Evolutionary conservation across 2,113 vertebrate genomes (phyloP).

Genomic region (Esox niger): DNA sequence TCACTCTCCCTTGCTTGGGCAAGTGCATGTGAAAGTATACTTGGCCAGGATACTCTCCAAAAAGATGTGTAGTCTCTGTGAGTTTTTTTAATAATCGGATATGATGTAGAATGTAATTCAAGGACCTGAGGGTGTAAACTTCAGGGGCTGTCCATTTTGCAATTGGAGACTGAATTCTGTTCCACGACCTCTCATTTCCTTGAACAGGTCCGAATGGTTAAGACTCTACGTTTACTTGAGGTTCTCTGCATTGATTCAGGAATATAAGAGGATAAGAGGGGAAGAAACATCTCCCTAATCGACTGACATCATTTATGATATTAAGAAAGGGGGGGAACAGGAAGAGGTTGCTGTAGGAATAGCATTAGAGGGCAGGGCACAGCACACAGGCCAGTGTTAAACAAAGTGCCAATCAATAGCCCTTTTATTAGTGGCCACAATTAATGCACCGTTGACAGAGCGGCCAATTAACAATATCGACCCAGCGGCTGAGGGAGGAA

Average conservation of each 20-base stretch:
- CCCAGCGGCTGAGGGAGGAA: conserved; percentile 48
- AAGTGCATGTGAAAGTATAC: too few relatives aligned
- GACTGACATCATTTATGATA: conserved; percentile 74
- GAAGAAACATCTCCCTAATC: conserved; percentile 50
- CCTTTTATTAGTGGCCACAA: conserved; percentile 84
- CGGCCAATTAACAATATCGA: conserved; percentile 86
- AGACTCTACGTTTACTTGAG: conserved; percentile 6
- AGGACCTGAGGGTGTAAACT: too few relatives aligned
- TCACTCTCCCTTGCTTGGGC: too few relatives aligned
- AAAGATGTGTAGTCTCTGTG: too few relatives aligned
- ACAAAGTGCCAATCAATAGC: conserved; percentile 84
- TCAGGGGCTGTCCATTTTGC: too few relatives aligned
- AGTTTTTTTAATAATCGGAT: too few relatives aligned
- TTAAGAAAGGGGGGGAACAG: conserved; percentile 74
- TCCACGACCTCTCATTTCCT: conserved; percentile 3
- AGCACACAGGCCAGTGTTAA: conserved; percentile 71
- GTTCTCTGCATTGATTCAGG: conserved; percentile 11
- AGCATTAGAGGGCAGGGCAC: conserved; percentile 75
- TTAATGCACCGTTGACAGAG: conserved; percentile 83
- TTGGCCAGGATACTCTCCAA: too few relatives aligned
- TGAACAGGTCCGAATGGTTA: conserved; percentile 5
- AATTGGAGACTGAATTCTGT: too few relatives aligned
- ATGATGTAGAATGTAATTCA: too few relatives aligned
- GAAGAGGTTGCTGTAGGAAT: conserved; percentile 81
- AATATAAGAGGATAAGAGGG: conserved; percentile 32